Percentiles rank a stretch among this genome's conserved stretches.
These are phyloP conservation scores for Drosophila rhopaloa DNA, from an alignment of 1,140 invertebrate species.

Conservation along the genomic window DNA sequence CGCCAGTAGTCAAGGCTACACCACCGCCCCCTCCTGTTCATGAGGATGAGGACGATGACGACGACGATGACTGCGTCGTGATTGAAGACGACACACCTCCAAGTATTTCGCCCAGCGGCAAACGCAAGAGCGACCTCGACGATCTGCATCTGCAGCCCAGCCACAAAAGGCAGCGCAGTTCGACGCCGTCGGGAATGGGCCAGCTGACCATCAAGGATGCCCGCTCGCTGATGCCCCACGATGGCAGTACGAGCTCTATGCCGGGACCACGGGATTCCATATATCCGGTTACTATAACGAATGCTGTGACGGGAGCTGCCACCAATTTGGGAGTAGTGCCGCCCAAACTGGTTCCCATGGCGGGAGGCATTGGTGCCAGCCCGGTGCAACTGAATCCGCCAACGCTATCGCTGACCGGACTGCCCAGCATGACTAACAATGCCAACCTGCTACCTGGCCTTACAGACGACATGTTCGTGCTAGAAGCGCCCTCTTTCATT, in stretches of 20 bases:
- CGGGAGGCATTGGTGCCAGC: conserved; percentile 12
- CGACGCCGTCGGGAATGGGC: conserved; percentile 59
- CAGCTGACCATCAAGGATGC: conserved; percentile 83
- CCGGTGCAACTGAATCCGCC: conserved; percentile 71
- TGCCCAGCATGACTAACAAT: conserved; percentile 80
- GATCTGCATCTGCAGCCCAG: conserved; percentile 67
- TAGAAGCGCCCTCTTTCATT: conserved; percentile 95
- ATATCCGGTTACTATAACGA: conserved; percentile 79
- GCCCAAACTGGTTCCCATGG: conserved; percentile 78
- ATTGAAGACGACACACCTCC: conserved; percentile 86
- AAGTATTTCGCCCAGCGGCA: conserved; percentile 67
- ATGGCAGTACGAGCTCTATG: conserved; percentile 19
- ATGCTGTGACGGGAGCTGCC: conserved; percentile 76
- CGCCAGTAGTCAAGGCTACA: conserved; percentile 35
- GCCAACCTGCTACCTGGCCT: conserved; percentile 90
- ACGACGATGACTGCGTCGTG: conserved; percentile 87
- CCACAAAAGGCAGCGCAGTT: conserved; percentile 72
- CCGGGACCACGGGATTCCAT: conserved; percentile 34
- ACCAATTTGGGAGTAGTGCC: conserved; percentile 63
- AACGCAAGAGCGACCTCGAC: conserved; percentile 72
- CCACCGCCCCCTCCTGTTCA: conserved; percentile 46
- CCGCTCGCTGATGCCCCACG: conserved; percentile 78
- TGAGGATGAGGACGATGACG: conserved; percentile 77
- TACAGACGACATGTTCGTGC: conserved; percentile 95
- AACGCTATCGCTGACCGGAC: conserved; percentile 66